These are phyloP conservation scores for Homalodisca vitripennis DNA, from an alignment of 1,140 invertebrate species.

Conservation along the genomic window DNA sequence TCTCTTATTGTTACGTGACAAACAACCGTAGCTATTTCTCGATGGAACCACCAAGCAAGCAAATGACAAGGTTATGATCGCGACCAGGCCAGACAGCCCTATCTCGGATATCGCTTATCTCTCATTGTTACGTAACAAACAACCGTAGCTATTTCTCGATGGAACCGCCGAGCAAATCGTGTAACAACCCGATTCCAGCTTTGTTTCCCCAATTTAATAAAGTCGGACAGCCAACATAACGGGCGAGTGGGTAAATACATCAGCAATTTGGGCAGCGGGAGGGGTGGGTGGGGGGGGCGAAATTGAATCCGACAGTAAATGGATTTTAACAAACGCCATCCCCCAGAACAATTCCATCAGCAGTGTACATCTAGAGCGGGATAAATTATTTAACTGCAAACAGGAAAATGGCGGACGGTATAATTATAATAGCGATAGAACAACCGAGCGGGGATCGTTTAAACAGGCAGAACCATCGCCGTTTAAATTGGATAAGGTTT, in stretches of 20 bases:
- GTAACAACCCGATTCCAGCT: background rate
- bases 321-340: slow-evolving; percentile 17
- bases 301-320: slow-evolving; percentile 15
- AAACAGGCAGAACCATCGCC: slow-evolving; percentile 10
- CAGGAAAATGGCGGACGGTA: slow-evolving; percentile 13
- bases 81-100: no score
- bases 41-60: no score
- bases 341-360: slow-evolving; percentile 1
- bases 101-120: no score
- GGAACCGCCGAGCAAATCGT: no score
- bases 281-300: background rate
- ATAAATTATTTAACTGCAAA: slow-evolving; percentile 18
- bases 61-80: no score
- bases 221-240: slow-evolving; percentile 3
- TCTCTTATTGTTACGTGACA: no score
- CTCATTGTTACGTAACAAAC: no score
- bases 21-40: no score
- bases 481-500: slow-evolving; percentile 11
- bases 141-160: no score
- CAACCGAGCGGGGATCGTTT: background rate
- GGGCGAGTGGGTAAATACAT: slow-evolving; percentile 10
- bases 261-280: no score
- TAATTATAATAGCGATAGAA: background rate
- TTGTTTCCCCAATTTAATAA: slow-evolving; percentile 4
- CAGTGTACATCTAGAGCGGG: background rate